Evolutionary conservation across 2,113 vertebrate genomes (phyloP), one percentile per base, ranked within the genome.

Genomic region (Mirza zaza): DNA sequence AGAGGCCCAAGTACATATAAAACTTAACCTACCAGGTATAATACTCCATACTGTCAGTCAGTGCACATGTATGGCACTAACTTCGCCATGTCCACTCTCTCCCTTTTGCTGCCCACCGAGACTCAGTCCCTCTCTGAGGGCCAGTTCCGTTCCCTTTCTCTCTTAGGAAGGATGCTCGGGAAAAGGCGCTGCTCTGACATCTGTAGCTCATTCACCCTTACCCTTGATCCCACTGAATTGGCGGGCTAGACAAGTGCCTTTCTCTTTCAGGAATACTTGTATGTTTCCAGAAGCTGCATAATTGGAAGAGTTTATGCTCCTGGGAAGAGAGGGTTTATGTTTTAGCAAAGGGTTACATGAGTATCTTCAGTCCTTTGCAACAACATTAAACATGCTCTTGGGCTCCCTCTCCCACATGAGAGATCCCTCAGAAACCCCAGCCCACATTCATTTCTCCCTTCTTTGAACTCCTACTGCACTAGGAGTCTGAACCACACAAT

Each of bases 401-500:
- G 92, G 42, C 59, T 61, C 61, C 9, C 42, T 86, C 25, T 27
- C 15, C 42, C 34, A 23, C 7, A 52, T 12, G 76, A 92, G 42
- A 67, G 34, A 90, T 90, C 81, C 68, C 32, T 73, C 61, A 73
- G 92, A 95, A 96, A 93, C 55, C 39, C 13, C 50, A 94, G 42
- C 77, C 70, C 63, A 85, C 48, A 61, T 42, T 91, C 18, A 34
- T 91, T 88, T 92, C 55, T 94, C 80, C 52, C 18, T 83, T 81
- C 59, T 97, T 92, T 92, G 94, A 97, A 95, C 92, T 95, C 90
- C 59, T 91, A 79, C 42, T 86, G 9, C 1, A 29, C 27, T 87
- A 86, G 34, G n/a, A 94, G 65, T 70, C 71, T 89, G 65, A 94
- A 95, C n/a, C 63, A 84, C 68, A 96, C 32, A 91, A 63, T 88